Conservation (phyloP, 2,113 vertebrate genomes). For the Bos taurus region DNA sequence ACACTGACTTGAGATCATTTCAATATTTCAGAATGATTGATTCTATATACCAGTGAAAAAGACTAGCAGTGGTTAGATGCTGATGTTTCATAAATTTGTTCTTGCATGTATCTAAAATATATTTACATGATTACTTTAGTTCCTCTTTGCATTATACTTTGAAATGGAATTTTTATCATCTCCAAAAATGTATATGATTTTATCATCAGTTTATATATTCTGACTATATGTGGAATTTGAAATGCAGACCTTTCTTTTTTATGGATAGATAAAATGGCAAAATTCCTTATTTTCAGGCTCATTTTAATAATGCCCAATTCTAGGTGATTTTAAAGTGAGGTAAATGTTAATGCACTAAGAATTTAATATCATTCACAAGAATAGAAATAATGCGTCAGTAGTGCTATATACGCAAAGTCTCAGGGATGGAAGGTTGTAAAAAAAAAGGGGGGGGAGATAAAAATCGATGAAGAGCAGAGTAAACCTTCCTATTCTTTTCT, state of each 20-base stretch:
- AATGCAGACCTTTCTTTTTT: not conserved
- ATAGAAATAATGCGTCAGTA: not conserved
- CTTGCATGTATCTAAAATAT: constrained; percentile 18
- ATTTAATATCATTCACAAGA: not conserved
- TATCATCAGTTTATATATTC: constrained; percentile 31
- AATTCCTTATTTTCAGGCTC: not conserved
- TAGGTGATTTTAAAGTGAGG: constrained; percentile 22
- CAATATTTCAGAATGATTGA: constrained; percentile 7
- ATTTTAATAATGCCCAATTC: constrained; percentile 36
- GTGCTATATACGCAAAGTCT: not conserved
- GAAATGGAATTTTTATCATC: constrained; percentile 37
- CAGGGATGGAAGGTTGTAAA: not conserved
- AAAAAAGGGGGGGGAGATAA: not conserved
- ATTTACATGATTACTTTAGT: constrained; percentile 37
- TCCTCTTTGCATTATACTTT: constrained; percentile 39
- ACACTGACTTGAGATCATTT: constrained; percentile 3
- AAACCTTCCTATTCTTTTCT: not conserved
- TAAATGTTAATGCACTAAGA: constrained; percentile 26
- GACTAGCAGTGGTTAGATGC: not conserved
- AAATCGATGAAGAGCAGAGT: not conserved
- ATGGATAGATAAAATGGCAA: not conserved
- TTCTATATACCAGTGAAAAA: constrained; percentile 4
- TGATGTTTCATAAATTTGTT: constrained; percentile 30
- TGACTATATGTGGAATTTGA: constrained; percentile 28
- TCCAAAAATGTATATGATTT: constrained; percentile 9